Evolutionary conservation across 2,113 vertebrate species (phyloP).

Genomic region (Ammospiza nelsoni): DNA sequence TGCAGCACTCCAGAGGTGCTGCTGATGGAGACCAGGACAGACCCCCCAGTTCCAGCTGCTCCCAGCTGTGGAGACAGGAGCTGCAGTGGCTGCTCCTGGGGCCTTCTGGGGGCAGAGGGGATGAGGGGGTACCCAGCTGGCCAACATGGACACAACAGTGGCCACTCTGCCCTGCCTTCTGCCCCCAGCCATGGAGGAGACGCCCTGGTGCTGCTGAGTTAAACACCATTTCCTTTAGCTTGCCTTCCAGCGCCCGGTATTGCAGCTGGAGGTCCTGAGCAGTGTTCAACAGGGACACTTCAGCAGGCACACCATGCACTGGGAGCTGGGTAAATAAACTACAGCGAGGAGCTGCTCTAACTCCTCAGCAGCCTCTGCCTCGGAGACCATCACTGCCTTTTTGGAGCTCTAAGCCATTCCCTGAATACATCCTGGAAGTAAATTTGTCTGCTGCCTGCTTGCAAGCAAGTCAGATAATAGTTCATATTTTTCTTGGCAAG

Average conservation of each 20-base stretch:
- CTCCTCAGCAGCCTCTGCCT: neutral
- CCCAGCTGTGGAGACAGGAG: neutral
- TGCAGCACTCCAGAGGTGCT: neutral
- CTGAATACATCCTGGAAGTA: neutral
- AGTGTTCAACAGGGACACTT: neutral
- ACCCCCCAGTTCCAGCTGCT: neutral
- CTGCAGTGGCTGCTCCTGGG: neutral
- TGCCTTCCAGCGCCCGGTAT: rapidly evolving
- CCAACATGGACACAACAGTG: rapidly evolving
- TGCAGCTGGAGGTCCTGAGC: neutral
- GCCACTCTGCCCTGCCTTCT: rapidly evolving
- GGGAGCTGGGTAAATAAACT: neutral
- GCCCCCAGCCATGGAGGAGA: rapidly evolving
- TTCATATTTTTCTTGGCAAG: conserved; percentile 21
- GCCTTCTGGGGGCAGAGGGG: too few species aligned
- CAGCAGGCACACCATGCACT: neutral
- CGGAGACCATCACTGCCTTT: rapidly evolving
- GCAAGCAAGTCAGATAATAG: neutral
- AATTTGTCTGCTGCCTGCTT: neutral
- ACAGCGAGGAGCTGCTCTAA: rapidly evolving
- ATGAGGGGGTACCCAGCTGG: rapidly evolving
- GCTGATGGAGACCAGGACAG: rapidly evolving
- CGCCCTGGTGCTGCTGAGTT: neutral
- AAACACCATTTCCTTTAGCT: neutral
- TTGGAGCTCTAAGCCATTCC: neutral